Evolutionary conservation across 2,888 invertebrate genomes (phyloP).

Genomic region (Aphodius sticticus): DNA sequence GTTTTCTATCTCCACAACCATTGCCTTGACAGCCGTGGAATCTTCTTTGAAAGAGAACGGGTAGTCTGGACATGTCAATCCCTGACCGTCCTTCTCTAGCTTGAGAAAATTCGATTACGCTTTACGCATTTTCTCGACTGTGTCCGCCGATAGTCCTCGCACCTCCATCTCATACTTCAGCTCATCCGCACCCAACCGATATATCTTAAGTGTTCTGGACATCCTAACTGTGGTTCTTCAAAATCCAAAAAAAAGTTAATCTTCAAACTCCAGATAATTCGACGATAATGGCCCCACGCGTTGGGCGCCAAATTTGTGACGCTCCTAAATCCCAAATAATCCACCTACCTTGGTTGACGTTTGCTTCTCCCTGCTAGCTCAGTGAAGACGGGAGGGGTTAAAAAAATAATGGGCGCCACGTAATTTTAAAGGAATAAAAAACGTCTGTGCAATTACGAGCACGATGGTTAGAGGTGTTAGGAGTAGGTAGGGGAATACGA

Average conservation of each 20-base stretch:
- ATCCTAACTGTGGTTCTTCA: background rate
- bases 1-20: background rate
- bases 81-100: background rate
- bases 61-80: background rate
- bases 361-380: background rate
- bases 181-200: background rate
- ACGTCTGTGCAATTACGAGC: background rate
- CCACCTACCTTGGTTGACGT: background rate
- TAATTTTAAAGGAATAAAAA: background rate
- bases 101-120: background rate
- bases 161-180: slow-evolving; percentile 12
- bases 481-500: too few species aligned
- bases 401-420: background rate
- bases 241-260: too few species aligned
- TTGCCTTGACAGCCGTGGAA: background rate
- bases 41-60: background rate
- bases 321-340: too few species aligned
- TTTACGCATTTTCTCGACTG: background rate
- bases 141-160: slow-evolving; percentile 8
- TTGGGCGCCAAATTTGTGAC: too few species aligned
- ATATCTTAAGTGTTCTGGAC: background rate
- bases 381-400: background rate
- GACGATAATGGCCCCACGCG: background rate
- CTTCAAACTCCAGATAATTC: background rate
- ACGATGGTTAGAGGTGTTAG: too few species aligned